Evolutionary conservation across 2,888 invertebrate genomes (phyloP), one percentile per base, ranked within the genome.

Genomic region (Digitonthophagus gazella): DNA sequence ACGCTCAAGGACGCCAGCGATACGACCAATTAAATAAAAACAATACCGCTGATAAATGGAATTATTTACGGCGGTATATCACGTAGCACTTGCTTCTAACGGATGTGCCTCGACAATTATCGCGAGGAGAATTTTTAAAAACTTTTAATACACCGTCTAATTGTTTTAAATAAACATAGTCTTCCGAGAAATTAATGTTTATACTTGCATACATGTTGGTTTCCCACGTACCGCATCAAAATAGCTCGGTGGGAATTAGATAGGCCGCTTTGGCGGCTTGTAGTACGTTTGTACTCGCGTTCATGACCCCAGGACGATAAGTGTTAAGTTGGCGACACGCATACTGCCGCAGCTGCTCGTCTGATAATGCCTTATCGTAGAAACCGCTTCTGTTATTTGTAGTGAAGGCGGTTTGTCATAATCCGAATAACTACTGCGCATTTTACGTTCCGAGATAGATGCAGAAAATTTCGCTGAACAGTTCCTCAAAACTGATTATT

Each of bases 1-100:
- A 61, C 61, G 61, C 14, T 61, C 61, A 61, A 61, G 61, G 61
- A 18, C 61, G 19, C 4, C 61, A 6, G 18, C 61, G 61, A 61
- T 61, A 61, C 61, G 61, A 18, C 18, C 61, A 20, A 20, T 61
- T 61, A 19, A 61, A 61, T 18, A 61, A 61, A 61, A 61, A 61
- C 61, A 61, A 61, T 61, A 61, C 20, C 14, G 20, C 20, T 61
- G 61, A 61, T 61, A 61, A 61, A 20, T 18, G 19, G 20, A 16
- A 61, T 61, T 61, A 61, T 61, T 19, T n/a, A 18, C 20, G 19
- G 61, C 61, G n/a, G 19, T 19, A 61, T 61, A 61, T 61, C 61
- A 61, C 61, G 61, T 44, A 16, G 18, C 20, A 20, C n/a, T 11
- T 61, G 18, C 18, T 61, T 61, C 18, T 19, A 61, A 14, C 61